Base-by-base conservation (phyloP, 2,888 invertebrate species). In the Diarsia mendica region DNA sequence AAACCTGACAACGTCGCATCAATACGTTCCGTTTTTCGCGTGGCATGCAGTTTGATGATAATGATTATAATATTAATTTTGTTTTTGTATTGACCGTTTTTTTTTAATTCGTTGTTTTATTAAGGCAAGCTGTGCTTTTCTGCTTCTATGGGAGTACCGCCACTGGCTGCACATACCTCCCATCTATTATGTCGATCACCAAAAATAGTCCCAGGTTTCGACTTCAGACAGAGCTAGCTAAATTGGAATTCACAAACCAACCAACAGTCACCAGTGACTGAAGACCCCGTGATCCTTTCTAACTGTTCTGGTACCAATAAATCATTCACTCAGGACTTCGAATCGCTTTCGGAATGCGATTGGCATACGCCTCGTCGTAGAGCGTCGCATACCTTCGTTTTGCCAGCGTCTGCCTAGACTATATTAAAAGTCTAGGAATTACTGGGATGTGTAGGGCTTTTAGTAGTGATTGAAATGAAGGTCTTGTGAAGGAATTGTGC, bases 291-390 rank as follows among this genome's bases (percentile, higher is more conserved):
- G 48, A 44, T 28, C 13, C 13, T 55, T 53, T 28, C 53, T 28
- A 46, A 51, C 55, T 23, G 28, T 20, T 9, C 28, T 67, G 53
- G 55, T 46, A 11, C 67, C 63, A 72, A 82, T 75, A 60, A 85
- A 82, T 85, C 72, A 58, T 67, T 81, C 84, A 39, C 18, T 67
- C 33, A 53, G 61, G 67, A 55, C 58, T 61, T 39, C 23, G 15
- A 66, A n/a, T 46, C 48, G 15, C 69, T 67, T 55, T 28, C 10
- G 28, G 76, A 85, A 82, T 82, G 76, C 51, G 49, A 72, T 58
- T 76, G 76, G 69, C 69, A 81, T 67, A 80, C 75, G 53, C 51
- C 51, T 55, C 18, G 67, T 9, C 5, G 51, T 44, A 65, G 72
- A 55, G 51, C 55, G 74, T 60, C 65, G 51, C 33, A 73, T 72